Base-by-base conservation (phyloP, 2,113 vertebrate species). In the Lycaon pictus region DNA sequence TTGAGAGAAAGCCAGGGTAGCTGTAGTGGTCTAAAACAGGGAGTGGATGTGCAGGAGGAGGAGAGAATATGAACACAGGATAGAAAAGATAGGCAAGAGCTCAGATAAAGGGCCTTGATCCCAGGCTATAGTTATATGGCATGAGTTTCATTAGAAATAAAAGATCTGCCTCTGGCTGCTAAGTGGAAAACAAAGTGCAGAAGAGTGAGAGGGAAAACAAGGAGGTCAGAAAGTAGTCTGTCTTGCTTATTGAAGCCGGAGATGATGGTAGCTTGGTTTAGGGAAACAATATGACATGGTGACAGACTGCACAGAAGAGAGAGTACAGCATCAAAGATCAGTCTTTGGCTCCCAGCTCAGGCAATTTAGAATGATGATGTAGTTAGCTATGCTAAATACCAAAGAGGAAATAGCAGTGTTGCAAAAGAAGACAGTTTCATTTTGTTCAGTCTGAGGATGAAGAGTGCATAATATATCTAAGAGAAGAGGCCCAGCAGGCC, bases 241-340 rank as follows among this genome's bases (percentile, higher is more conserved):
- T 48, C 67, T 37, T 35, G 25, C 17, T 43, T 71, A 2, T 0
- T 4, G 85, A 48, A 12, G 58, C 11, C 12, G 74, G 37, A 62
- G 32, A 74, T 53, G 35, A 22, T 4, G 2, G 22, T 23, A 58
- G 8, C 3, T 72, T 67, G 55, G 13, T 48, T n/a, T 35, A 62
- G 6, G 48, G 23, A 55, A 74, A 4, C 0, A 65, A 11, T 0
- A 23, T 0, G 6, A 15, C 6, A 2, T 3, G 7, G 58, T 5
- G 5, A 74, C 0, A 22, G 56, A 80, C 0, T 29, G 19, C 12
- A 55, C 4, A 20, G n/a, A 29, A 43, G 25, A 53, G 37, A 60
- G 71, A 51, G 2, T 2, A 9, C 1, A 90, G 23, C 17, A 65
- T 56, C 7, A 53, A 43, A 84, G 27, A n/a, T 60, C 17, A 12